A percentile compares a stretch with the other conserved stretches of the same genome.
These are phyloP conservation scores for Sporophila hypoxantha DNA, from an alignment of 2,113 vertebrate species.

Conservation along the genomic window DNA sequence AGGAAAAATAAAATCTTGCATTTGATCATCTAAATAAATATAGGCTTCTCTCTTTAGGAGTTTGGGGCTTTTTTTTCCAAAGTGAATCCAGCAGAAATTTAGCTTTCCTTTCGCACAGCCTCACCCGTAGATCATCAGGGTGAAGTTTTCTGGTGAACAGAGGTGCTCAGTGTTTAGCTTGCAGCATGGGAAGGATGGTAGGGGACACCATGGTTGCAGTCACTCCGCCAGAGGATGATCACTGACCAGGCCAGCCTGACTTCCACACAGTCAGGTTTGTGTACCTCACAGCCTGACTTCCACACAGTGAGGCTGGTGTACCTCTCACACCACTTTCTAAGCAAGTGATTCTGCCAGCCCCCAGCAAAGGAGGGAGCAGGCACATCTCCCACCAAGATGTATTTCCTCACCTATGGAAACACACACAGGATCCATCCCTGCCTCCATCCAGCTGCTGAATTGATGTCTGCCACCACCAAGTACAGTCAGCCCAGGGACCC, in stretches of 20 bases:
- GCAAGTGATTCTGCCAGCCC: background rate
- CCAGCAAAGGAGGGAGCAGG: background rate
- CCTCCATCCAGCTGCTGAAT: background rate
- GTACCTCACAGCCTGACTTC: background rate
- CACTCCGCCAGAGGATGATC: rapidly evolving
- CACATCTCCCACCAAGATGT: background rate
- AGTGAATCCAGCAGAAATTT: background rate
- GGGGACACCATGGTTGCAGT: background rate
- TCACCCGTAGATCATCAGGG: background rate
- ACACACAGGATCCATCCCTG: background rate
- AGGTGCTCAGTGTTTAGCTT: background rate
- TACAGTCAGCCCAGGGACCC: background rate
- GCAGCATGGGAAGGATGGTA: background rate
- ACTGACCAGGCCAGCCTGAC: background rate
- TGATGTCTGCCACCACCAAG: background rate
- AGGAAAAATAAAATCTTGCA: background rate
- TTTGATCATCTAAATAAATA: background rate
- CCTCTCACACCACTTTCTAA: background rate
- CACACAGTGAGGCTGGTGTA: background rate
- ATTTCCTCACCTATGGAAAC: background rate
- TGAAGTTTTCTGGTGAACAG: background rate
- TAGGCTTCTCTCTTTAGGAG: background rate
- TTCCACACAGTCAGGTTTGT: background rate
- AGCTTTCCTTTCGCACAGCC: background rate
- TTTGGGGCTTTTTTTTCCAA: background rate